These are phyloP conservation scores for Gila orcuttii DNA, from an alignment of 2,113 vertebrate species.

Conservation along the genomic window DNA sequence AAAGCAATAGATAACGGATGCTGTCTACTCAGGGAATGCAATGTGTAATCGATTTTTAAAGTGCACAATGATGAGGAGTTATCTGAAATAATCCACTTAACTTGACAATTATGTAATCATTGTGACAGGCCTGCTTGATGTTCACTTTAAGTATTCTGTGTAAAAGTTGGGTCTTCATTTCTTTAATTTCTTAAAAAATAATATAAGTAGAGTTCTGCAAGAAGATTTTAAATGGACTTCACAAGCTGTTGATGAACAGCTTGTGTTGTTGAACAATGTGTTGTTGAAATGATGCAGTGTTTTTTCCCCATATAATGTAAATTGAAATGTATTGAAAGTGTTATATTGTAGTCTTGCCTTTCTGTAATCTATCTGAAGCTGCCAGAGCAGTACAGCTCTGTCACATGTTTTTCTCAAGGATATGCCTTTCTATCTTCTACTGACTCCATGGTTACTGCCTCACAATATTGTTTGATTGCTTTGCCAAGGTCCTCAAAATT, in stretches of 20 bases:
- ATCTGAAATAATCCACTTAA: neutral
- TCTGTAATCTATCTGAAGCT: constrained; percentile 27
- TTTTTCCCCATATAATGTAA: neutral
- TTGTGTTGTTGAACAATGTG: no score
- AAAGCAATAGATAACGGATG: no score
- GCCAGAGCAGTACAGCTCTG: neutral
- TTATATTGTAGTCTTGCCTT: neutral
- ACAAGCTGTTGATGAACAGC: neutral
- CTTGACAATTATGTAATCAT: no score
- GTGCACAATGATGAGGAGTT: neutral
- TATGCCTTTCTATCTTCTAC: constrained; percentile 35
- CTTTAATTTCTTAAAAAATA: no score
- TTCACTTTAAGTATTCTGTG: neutral
- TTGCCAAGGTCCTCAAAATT: constrained; percentile 26
- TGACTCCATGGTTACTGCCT: constrained; percentile 56
- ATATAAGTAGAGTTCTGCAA: neutral
- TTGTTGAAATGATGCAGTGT: neutral
- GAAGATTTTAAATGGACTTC: neutral
- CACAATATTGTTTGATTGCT: constrained; percentile 21
- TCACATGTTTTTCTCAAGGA: constrained; percentile 22
- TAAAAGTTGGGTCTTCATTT: neutral
- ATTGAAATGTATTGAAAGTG: neutral
- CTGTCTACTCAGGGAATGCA: neutral
- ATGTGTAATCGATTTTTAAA: neutral
- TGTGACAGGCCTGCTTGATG: neutral